These are phyloP conservation scores for Sinopyrophorus schimmeli DNA, from an alignment of 2,888 invertebrate species.

Conservation along the genomic window DNA sequence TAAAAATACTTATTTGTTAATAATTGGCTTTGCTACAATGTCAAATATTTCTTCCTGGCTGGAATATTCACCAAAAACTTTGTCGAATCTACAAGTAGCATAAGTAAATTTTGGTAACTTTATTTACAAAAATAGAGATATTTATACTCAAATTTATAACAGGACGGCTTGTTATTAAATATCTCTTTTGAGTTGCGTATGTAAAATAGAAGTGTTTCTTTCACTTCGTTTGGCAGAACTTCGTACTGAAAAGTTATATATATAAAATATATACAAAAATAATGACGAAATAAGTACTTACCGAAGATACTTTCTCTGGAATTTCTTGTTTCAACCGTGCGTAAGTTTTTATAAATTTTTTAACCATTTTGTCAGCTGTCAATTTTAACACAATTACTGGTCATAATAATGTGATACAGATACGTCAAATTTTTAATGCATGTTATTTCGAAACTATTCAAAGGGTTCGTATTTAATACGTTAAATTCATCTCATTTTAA, in stretches of 20 bases:
- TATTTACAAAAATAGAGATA: too few species aligned
- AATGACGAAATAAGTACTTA: conserved; percentile 3
- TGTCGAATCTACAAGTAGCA: conserved; percentile 56
- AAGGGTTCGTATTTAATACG: too few species aligned
- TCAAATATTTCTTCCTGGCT: conserved; percentile 55
- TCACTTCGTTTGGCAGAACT: conserved; percentile 14
- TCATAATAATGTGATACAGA: conserved; percentile 7
- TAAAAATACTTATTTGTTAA: too few species aligned
- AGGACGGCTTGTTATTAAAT: conserved; percentile 11
- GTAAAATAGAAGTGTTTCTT: conserved; percentile 25
- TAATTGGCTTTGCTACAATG: conserved; percentile 56
- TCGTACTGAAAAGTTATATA: conserved; percentile 20
- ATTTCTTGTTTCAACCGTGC: conserved; percentile 51
- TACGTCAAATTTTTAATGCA: too few species aligned
- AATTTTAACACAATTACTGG: conserved; percentile 4
- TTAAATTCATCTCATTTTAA: too few species aligned
- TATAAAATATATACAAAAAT: background rate
- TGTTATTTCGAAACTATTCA: too few species aligned
- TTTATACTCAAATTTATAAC: conserved; percentile 25
- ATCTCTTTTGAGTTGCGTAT: conserved; percentile 8
- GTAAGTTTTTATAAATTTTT: conserved; percentile 54
- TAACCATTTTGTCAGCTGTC: conserved; percentile 47
- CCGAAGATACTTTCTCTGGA: conserved; percentile 16
- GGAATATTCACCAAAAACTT: conserved; percentile 54
- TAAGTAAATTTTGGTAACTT: too few species aligned